Conservation (phyloP, 2,797 vertebrate genomes). For the Dendrocincla fuliginosa region DNA sequence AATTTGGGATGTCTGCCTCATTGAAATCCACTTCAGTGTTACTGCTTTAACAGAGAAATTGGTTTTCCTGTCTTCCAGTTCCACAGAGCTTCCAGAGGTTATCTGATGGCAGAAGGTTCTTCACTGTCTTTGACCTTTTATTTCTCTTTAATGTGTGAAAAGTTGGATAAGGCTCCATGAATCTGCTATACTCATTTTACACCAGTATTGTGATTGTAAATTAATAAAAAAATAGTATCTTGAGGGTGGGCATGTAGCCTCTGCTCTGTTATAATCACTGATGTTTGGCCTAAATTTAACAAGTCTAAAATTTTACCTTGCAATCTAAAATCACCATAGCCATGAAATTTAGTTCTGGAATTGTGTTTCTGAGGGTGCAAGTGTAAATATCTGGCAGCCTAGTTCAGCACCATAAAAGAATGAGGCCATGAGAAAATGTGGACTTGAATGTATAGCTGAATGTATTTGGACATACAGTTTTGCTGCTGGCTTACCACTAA, state of each 20-base stretch:
- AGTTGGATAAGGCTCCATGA: not conserved
- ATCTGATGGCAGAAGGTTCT: not conserved
- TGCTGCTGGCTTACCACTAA: not conserved
- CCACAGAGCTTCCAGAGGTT: not conserved
- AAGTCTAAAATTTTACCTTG: not conserved
- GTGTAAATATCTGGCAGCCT: not conserved
- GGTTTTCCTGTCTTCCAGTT: not conserved
- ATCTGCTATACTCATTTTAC: not conserved
- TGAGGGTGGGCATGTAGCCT: not conserved
- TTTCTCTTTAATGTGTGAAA: not conserved
- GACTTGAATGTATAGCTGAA: not conserved
- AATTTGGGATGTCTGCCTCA: not conserved
- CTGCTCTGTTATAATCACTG: not conserved
- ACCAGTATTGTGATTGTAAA: not conserved
- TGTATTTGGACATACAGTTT: not conserved
- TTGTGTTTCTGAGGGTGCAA: not conserved
- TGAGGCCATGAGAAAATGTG: not conserved
- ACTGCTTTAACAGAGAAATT: slow-evolving; percentile 4
- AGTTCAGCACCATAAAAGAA: not conserved
- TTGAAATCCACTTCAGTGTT: not conserved
- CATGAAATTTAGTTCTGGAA: not conserved
- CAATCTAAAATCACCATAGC: not conserved
- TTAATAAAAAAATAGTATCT: not conserved
- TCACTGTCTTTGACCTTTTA: not conserved
- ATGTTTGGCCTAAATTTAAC: not conserved